A percentile compares a stretch with the other conserved stretches of the same genome.
Conservation (phyloP, 2,113 vertebrate genomes). For the Triplophysa siluroides region DNA sequence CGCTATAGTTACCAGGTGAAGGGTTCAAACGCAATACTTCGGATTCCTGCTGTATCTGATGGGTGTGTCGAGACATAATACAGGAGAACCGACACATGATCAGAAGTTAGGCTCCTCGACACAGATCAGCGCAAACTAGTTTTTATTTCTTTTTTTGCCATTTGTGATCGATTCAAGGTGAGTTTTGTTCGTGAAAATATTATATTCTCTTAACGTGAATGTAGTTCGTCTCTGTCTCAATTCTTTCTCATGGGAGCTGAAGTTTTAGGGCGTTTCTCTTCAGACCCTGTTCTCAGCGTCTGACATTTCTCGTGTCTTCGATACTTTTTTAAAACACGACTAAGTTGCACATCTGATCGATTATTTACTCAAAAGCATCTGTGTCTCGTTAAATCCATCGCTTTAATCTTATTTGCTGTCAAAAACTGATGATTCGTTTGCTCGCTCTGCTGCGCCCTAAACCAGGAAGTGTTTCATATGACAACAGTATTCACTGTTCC, state of each 20-base stretch:
- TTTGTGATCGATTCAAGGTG: slow-evolving; percentile 42
- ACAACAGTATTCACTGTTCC: not conserved
- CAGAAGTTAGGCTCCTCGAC: not conserved
- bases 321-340: not conserved
- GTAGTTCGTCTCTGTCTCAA: not conserved
- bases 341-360: not conserved
- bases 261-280: slow-evolving; percentile 31
- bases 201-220: not conserved
- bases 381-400: not conserved
- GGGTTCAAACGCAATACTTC: not conserved
- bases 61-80: slow-evolving; percentile 46
- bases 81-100: slow-evolving; percentile 25
- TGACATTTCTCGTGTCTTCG: not conserved
- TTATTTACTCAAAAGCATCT: not conserved
- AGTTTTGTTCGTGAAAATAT: slow-evolving; percentile 32
- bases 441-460: not conserved
- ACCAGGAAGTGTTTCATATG: slow-evolving; percentile 30
- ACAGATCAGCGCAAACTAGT: not conserved
- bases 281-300: not conserved
- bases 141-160: not conserved
- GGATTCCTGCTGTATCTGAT: not conserved
- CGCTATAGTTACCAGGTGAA: not conserved
- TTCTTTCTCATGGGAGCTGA: not conserved
- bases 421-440: not conserved
- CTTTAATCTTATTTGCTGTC: not conserved